Evolutionary conservation across 2,888 invertebrate species (phyloP).

Genomic region (Oligia fasciuncula): DNA sequence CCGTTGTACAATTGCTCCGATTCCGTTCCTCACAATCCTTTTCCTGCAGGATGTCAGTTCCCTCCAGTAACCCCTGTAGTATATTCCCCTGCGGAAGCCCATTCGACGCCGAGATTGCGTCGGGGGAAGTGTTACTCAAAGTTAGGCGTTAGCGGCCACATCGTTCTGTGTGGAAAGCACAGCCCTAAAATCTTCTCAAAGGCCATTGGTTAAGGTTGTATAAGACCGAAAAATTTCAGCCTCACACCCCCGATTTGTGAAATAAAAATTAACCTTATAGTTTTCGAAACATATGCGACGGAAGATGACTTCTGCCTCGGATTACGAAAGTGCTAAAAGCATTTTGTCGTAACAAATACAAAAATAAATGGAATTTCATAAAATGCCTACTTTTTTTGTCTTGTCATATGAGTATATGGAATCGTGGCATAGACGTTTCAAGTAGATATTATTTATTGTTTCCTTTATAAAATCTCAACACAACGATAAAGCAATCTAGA

Average conservation of each 20-base stretch:
- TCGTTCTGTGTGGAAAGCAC: not conserved
- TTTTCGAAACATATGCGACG: no score
- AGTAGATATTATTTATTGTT: not conserved
- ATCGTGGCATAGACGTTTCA: not conserved
- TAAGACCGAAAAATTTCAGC: no score
- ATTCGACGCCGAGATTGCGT: conserved; percentile 53
- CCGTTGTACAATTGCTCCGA: conserved; percentile 37
- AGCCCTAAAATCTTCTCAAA: not conserved
- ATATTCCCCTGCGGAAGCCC: conserved; percentile 50
- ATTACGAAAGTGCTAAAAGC: no score
- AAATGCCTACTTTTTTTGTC: no score
- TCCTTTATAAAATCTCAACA: no score
- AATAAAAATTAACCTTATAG: no score
- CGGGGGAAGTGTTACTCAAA: conserved; percentile 19
- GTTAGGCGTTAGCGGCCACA: not conserved
- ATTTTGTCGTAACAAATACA: no score
- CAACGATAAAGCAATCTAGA: not conserved
- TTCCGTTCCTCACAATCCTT: conserved; percentile 39
- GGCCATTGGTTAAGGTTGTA: not conserved
- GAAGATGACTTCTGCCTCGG: no score
- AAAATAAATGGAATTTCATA: no score
- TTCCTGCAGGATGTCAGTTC: conserved; percentile 44
- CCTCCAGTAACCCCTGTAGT: conserved; percentile 18
- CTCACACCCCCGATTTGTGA: no score
- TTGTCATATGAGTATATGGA: no score